These are phyloP conservation scores for Andrena fulva DNA, from an alignment of 2,888 invertebrate genomes.

Conservation along the genomic window DNA sequence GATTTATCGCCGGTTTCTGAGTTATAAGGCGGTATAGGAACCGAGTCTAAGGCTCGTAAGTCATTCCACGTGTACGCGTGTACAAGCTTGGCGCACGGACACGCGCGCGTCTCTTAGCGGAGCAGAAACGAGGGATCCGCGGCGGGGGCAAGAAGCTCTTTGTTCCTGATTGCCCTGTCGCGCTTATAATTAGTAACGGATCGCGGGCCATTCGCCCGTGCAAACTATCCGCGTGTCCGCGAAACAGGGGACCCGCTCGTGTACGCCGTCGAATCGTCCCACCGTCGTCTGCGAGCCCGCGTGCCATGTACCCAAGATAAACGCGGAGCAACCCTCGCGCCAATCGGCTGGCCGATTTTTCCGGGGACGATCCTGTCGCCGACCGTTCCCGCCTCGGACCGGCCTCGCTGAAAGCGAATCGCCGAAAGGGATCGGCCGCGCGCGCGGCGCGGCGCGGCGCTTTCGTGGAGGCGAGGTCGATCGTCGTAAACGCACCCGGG, in stretches of 20 bases:
- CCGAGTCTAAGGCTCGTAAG: constrained; percentile 76
- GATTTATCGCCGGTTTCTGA: constrained; percentile 79
- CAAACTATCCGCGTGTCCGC: constrained; percentile 6
- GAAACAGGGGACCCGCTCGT: neutral
- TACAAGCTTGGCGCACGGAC: constrained; percentile 44
- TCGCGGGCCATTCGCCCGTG: constrained; percentile 44
- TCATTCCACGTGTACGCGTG: constrained; percentile 73
- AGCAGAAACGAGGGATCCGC: constrained; percentile 47
- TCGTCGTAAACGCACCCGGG: constrained; percentile 26
- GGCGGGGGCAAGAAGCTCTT: constrained; percentile 66
- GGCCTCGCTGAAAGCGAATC: constrained; percentile 12
- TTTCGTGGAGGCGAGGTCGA: constrained; percentile 32
- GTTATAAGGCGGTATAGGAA: constrained; percentile 76
- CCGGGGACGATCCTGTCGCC: neutral
- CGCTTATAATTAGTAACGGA: constrained; percentile 78
- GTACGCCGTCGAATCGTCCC: constrained; percentile 17
- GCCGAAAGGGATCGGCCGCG: constrained; percentile 3
- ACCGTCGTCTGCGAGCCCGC: neutral
- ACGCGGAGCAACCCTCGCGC: neutral
- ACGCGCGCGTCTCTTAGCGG: constrained; percentile 38
- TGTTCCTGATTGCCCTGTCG: constrained; percentile 78
- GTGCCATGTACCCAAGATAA: neutral
- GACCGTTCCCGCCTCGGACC: no score
- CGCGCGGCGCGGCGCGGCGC: neutral
- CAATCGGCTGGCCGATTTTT: neutral